phyloP scores from a whole-genome alignment of 92 coral and sea anemone species.

The Pocillopora meandrina region DNA sequence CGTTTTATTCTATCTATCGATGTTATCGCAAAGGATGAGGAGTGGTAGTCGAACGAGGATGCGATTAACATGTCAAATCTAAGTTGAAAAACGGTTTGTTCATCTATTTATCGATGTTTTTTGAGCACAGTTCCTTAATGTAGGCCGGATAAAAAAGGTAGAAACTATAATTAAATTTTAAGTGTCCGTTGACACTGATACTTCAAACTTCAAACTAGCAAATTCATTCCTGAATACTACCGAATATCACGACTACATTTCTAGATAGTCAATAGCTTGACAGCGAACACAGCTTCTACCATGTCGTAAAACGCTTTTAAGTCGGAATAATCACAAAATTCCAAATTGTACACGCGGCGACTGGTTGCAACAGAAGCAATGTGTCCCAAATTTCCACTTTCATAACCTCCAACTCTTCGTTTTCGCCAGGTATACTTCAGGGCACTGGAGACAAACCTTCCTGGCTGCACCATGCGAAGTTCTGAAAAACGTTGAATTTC shows the following conservation, averaged over 20 bases:
- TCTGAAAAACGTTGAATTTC: constrained; percentile 30
- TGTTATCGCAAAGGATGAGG: too few species aligned
- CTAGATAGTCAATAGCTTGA: not conserved
- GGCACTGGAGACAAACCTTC: constrained; percentile 52
- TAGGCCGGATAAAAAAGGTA: too few species aligned
- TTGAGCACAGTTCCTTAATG: too few species aligned
- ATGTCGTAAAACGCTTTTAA: constrained; percentile 41
- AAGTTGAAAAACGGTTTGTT: too few species aligned
- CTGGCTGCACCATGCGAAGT: constrained; percentile 64
- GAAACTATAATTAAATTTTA: too few species aligned
- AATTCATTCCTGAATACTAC: not conserved
- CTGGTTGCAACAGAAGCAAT: constrained; percentile 50
- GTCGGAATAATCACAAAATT: constrained; percentile 38
- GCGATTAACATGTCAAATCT: too few species aligned
- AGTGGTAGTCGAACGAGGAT: too few species aligned
- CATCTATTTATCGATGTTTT: too few species aligned
- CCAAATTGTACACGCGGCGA: constrained; percentile 52
- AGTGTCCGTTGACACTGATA: too few species aligned
- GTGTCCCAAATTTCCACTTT: constrained; percentile 36
- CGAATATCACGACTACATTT: not conserved
- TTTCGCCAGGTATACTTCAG: constrained; percentile 29
- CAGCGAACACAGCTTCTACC: constrained; percentile 54
- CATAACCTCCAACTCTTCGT: constrained; percentile 47
- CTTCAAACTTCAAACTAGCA: too few species aligned
- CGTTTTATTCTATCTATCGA: too few species aligned